Base-by-base conservation (phyloP, 37 sponge, comb jelly and placozoan species). In the Oscarella lobularis region DNA sequence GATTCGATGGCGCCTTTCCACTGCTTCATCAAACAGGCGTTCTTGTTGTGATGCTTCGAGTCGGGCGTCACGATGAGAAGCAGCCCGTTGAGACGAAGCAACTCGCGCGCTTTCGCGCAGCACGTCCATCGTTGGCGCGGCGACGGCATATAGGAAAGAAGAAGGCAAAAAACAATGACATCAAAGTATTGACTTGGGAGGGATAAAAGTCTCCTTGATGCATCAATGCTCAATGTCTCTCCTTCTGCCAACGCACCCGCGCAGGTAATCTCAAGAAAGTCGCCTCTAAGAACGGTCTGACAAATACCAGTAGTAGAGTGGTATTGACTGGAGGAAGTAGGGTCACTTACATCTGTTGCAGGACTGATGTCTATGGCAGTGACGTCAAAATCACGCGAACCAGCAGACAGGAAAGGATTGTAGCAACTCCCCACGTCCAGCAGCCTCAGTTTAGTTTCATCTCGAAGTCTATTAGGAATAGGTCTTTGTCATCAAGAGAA, bases 391-490 rank as follows among this genome's bases (percentile, higher is more conserved):
- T 70, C 67, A 6, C 81, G 69, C 33, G 9, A 33, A 67, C 67
- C 77, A 1, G 39, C 36, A 20, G 30, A 0, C n/a, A n/a, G n/a
- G 66, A 90, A 90, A n/a, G 91, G 91, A 73, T 90, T 87, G 60
- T 86, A 90, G 39, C 91, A 90, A 67, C 91, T 90, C 3, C 91
- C 91, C 32, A 90, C 91, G 75, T 90, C 91, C 33, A 90, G 48
- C 0, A 90, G 82, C 1, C 36, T 0, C 37, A 75, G 35, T 0
- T n/a, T 35, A 38, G n/a, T n/a, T n/a, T n/a, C n/a, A n/a, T n/a
- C n/a, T n/a, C n/a, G n/a, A n/a, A n/a, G n/a, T n/a, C n/a, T n/a
- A n/a, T n/a, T n/a, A n/a, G n/a, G n/a, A n/a, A n/a, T n/a, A n/a
- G n/a, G n/a, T n/a, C n/a, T n/a, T n/a, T n/a, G n/a, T n/a, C n/a